phyloP scores from a whole-genome alignment of 23 tunicate genomes.

The Diplosoma virens region DNA sequence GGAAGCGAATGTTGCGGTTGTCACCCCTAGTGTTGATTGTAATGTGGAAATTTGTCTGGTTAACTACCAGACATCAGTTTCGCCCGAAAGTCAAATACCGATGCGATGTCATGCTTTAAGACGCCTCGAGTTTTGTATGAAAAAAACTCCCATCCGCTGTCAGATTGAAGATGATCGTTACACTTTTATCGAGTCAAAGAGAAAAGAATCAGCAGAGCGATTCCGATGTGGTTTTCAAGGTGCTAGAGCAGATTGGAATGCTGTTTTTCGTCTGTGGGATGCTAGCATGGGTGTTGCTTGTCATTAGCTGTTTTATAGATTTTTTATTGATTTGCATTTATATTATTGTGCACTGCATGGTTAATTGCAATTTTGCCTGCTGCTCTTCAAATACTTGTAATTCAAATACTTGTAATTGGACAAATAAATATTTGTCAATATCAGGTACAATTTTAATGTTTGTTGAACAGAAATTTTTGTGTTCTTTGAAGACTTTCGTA shows the following conservation, averaged over 20 bases:
- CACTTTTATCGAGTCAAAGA: neutral
- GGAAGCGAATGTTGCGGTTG: neutral
- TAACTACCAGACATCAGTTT: neutral
- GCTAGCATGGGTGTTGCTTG: neutral
- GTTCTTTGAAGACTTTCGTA: no score
- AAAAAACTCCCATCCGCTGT: neutral
- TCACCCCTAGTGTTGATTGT: neutral
- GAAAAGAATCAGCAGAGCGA: neutral
- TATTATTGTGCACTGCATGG: no score
- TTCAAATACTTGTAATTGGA: no score
- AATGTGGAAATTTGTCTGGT: constrained; percentile 15
- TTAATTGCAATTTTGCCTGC: neutral
- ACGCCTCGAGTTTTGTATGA: neutral
- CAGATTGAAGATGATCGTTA: constrained; percentile 11
- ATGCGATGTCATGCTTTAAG: constrained; percentile 1
- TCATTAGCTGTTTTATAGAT: neutral
- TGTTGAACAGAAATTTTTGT: no score
- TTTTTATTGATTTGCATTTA: no score
- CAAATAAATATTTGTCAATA: no score
- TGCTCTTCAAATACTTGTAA: no score
- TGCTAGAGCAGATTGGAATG: no score
- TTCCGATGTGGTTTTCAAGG: neutral
- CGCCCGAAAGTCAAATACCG: neutral
- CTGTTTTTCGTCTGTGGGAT: neutral
- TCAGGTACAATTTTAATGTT: no score